Evolutionary conservation across 2,113 vertebrate genomes (phyloP), one percentile per base, ranked within the genome.

Genomic region (Epinephelus fuscoguttatus): DNA sequence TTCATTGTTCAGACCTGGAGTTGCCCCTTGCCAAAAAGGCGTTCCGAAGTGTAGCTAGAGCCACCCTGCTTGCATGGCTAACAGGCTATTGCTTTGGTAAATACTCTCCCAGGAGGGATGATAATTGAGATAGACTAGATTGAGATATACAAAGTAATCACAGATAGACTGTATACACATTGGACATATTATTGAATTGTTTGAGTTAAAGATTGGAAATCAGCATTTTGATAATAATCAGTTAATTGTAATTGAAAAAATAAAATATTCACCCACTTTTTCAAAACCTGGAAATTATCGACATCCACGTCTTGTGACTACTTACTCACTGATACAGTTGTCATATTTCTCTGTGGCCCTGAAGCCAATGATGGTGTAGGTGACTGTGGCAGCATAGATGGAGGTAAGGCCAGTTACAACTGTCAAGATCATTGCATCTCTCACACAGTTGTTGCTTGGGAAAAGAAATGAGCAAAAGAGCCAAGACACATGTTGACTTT

Each of bases 341-440:
- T 98, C 97, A 0, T 89, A 98, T 90, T 93, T 96, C 63, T 96
- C 91, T 0, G 97, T 98, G 85, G 97, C 97, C 0, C 97, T 96
- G 94, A 98, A 98, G 59, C 97, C 97, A 14, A 98, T 98, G 92
- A 98, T 96, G 77, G 97, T 95, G 66, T 98, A 98, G 69, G 97
- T 95, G 68, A 98, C 97, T 0, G 94, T 96, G 25, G 97, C 97
- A 0, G 97, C 95, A 0, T 96, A 98, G 80, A 98, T 12, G 0
- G 97, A 98, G 0, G 97, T 98, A 82, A 96, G 93, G n/a, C 97
- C 97, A 2, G 97, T 98, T 85, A 98, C 93, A 33, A 95, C 1
- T 1, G 97, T 97, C 84, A 98, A 94, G 0, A 96, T 95, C 79
- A 98, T n/a, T 0, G 97, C 94, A 57, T 98, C 97, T 89, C 86